Evolutionary conservation across 1,140 invertebrate genomes (phyloP), one percentile per base, ranked within the genome.

Genomic region (Sinonovacula constricta): DNA sequence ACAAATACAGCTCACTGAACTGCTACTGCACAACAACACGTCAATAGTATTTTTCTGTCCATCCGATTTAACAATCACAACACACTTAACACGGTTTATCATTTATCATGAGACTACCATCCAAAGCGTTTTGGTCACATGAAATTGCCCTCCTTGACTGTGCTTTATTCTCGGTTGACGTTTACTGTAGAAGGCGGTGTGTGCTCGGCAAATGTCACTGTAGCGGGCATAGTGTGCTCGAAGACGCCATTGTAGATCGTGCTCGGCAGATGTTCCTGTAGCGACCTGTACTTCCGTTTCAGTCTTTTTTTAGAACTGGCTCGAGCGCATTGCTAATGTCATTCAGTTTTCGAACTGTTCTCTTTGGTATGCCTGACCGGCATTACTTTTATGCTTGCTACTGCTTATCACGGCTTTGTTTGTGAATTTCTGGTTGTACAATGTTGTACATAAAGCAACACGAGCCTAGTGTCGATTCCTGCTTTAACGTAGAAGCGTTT

Each of bases 281-380:
- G 39, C 39, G 7, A 10, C 7, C 39, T 7, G 7, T 45, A 45
- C 39, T 45, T 45, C 39, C 39, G 39, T 7, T 45, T 45, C 18
- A 45, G 39, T 7, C 18, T 7, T 45, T 45, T 45, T 45, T 45
- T 45, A 45, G 7, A 45, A 18, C 18, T 18, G 39, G 39, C 7
- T 53, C 45, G 1, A 67, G 33, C 26, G 49, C 39, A 31, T 67
- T 67, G 65, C 24, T 67, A 15, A 51, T 67, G n/a, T 67, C 39
- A 4, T 66, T 36, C 15, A 66, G 26, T 18, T 26, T n/a, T 66
- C 33, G 2, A 53, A 67, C 26, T 67, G 18, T 51, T 67, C 63
- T 51, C 63, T 49, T 28, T 49, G 63, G 51, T 67, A 67, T 26
- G 5, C 49, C 33, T 7, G 65, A 4, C 49, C 39, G n/a, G 39